These are phyloP conservation scores for Hyaena hyaena DNA, from an alignment of 2,113 vertebrate species.

Conservation along the genomic window DNA sequence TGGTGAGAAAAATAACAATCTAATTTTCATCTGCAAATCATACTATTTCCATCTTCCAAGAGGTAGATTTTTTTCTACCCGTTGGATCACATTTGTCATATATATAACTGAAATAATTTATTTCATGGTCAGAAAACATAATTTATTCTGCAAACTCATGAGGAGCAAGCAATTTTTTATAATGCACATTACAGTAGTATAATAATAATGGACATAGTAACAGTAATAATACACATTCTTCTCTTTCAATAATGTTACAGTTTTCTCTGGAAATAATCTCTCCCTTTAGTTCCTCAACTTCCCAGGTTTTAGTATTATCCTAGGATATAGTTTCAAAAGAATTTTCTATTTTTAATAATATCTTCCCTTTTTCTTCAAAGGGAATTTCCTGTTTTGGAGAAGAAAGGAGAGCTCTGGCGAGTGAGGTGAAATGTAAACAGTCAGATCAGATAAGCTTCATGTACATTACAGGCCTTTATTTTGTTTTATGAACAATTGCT, in stretches of 20 bases:
- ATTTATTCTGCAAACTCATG: neutral
- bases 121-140: neutral
- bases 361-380: neutral
- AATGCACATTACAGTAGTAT: neutral
- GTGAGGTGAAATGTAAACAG: neutral
- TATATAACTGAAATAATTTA: neutral
- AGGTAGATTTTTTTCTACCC: neutral
- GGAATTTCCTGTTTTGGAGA: constrained; percentile 13
- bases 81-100: neutral
- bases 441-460: neutral
- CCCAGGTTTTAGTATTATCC: neutral
- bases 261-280: neutral
- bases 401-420: neutral
- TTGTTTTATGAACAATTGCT: constrained; percentile 40
- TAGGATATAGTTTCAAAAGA: neutral
- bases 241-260: neutral
- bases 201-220: neutral
- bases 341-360: constrained; percentile 17
- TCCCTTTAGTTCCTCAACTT: neutral
- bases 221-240: neutral
- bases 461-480: constrained; percentile 37
- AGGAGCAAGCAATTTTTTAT: neutral
- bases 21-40: neutral
- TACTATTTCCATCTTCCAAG: neutral
- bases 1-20: neutral